Base-by-base conservation (phyloP, 2,113 vertebrate genomes). In the Synchiropus splendidus region DNA sequence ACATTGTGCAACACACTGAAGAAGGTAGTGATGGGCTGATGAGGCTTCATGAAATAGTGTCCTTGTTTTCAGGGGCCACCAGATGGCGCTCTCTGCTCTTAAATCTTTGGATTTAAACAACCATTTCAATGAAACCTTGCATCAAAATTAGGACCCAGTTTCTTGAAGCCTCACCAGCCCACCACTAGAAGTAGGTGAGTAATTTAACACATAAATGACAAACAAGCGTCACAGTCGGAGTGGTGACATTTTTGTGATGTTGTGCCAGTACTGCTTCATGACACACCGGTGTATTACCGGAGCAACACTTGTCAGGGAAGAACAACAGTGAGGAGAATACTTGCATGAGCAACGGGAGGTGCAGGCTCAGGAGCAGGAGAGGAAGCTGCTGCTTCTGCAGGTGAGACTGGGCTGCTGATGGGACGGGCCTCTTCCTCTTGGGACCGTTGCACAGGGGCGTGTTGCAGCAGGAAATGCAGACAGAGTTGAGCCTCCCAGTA, bases 401-500 rank as follows among this genome's bases (percentile, higher is more conserved):
- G 67, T 0, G 1, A 2, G 51, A 14, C 1, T 18, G 10, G 0
- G 51, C 46, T 0, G 48, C 63, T 0, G 84, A 84, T 0, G 75
- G 68, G 15, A 57, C 69, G 2, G 89, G 86, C 1, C 89, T 81
- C 77, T 84, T 92, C 83, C 83, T 90, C 16, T 86, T 80, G 8
- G 92, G 91, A 36, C 95, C 94, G 0, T 99, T 99, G 85, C 94
- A 99, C 55, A 99, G 92, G 0, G 93, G 89, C 0, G 90, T 97
- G 84, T 90, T 96, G 73, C 95, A 99, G 87, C 95, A 99, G 78
- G 89, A 91, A 84, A 98, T 97, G 60, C 95, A 99, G 16, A 99
- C 94, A 0, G 94, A 99, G 87, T 96, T 92, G 59, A 98, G 79
- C 77, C 87, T 88, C 55, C 94, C 94, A 0, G 93, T 93, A 61